phyloP scores from a whole-genome alignment of 2,113 vertebrate species.

The Eonycteris spelaea region DNA sequence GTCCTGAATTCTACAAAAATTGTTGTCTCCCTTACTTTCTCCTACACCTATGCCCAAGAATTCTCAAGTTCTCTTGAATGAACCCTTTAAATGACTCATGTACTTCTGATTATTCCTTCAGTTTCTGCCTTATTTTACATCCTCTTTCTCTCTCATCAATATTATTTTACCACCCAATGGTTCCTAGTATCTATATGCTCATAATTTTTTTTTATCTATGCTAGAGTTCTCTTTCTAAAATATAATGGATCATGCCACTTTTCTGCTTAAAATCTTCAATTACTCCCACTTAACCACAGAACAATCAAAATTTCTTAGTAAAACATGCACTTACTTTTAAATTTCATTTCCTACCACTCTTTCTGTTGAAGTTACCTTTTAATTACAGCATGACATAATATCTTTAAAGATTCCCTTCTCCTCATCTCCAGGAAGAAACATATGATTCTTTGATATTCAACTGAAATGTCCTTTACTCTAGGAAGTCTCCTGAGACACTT shows the following conservation, averaged over 20 bases:
- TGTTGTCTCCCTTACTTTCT: neutral
- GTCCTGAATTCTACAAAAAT: neutral
- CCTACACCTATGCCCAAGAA: neutral
- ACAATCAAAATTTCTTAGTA: neutral
- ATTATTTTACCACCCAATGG: neutral
- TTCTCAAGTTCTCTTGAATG: neutral
- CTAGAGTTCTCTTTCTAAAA: neutral
- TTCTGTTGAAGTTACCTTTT: neutral
- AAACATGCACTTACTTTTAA: neutral
- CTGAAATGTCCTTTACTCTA: neutral
- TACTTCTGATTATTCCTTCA: neutral
- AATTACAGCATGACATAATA: neutral
- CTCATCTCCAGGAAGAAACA: neutral
- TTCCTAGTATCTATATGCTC: rapidly evolving
- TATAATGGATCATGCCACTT: neutral
- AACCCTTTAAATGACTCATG: neutral
- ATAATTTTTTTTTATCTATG: neutral
- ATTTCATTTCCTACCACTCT: neutral
- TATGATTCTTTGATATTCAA: neutral
- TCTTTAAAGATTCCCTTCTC: neutral
- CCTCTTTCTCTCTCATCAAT: neutral
- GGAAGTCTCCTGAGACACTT: neutral
- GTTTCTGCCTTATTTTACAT: neutral
- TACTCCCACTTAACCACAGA: neutral
- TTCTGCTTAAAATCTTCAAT: neutral